Evolutionary conservation across 2,888 invertebrate genomes (phyloP).

Genomic region (Erebia aethiops): DNA sequence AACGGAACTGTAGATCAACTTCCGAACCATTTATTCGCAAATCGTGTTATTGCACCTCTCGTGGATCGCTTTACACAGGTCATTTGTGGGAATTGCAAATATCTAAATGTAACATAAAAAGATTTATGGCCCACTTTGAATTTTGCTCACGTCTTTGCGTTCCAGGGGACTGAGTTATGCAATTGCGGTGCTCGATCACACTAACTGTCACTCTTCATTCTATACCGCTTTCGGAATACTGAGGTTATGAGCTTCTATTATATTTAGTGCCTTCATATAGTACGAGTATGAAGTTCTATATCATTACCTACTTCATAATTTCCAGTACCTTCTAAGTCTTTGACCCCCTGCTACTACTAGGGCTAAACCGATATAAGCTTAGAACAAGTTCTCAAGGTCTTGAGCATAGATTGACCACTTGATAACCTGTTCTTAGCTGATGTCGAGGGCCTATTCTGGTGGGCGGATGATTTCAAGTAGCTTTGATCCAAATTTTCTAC

Average conservation of each 20-base stretch:
- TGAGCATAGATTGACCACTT: no score
- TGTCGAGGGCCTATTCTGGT: no score
- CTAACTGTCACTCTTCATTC: slow-evolving; percentile 39
- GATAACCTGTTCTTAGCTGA: no score
- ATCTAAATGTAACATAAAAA: slow-evolving; percentile 50
- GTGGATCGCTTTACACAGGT: slow-evolving; percentile 74
- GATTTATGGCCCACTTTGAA: slow-evolving; percentile 49
- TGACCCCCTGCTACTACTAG: no score
- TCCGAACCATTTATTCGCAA: slow-evolving; percentile 79
- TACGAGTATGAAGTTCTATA: no score
- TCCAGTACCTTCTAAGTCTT: no score
- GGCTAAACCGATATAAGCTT: no score
- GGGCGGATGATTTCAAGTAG: no score
- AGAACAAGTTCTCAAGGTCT: no score
- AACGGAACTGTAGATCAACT: slow-evolving; percentile 72
- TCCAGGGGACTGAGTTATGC: slow-evolving; percentile 39
- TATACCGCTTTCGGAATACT: slow-evolving; percentile 19
- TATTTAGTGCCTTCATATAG: not conserved
- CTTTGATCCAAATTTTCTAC: no score
- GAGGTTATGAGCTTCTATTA: slow-evolving; percentile 11
- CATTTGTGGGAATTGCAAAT: slow-evolving; percentile 73
- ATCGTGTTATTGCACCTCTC: slow-evolving; percentile 80
- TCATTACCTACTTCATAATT: not conserved
- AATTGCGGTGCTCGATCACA: slow-evolving; percentile 38
- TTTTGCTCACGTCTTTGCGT: slow-evolving; percentile 44